A percentile compares a stretch with the other conserved stretches of the same genome.
Conservation (phyloP, 2,113 vertebrate species). For the Danionella cerebrum region DNA sequence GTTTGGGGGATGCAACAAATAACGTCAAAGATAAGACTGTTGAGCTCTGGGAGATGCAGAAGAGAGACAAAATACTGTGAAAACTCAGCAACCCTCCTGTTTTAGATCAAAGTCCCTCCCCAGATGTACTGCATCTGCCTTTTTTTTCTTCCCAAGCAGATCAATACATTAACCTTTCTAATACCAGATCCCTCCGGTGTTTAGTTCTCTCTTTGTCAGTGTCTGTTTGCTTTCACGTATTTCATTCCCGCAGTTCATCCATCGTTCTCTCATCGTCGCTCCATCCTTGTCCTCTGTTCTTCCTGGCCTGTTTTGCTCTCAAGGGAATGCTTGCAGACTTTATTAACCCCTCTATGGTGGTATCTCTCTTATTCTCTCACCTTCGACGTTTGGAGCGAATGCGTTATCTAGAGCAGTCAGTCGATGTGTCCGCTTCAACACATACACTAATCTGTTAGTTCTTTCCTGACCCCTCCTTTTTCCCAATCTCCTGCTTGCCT, state of each 20-base stretch:
- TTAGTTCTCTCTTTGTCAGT: conserved; percentile 46
- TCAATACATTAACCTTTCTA: conserved; percentile 60
- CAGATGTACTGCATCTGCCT: conserved; percentile 16
- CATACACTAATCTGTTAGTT: conserved; percentile 47
- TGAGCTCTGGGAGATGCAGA: neutral
- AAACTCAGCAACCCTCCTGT: neutral
- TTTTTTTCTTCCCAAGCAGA: conserved; percentile 44
- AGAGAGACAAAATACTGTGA: neutral
- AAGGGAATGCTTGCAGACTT: conserved; percentile 35
- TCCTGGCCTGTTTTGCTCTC: conserved; percentile 27
- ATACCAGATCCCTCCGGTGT: conserved; percentile 40
- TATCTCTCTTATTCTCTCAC: conserved; percentile 15
- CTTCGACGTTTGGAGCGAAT: conserved; percentile 27
- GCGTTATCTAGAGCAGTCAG: conserved; percentile 44
- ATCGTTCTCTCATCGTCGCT: conserved; percentile 19
- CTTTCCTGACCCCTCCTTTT: neutral
- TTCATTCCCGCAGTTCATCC: conserved; percentile 8
- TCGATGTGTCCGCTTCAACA: conserved; percentile 51
- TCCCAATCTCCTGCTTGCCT: neutral
- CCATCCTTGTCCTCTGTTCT: conserved; percentile 42
- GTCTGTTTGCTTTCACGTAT: conserved; percentile 27
- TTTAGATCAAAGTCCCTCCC: neutral
- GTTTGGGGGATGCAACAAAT: neutral
- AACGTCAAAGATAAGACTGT: too few relatives aligned
- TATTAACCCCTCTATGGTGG: conserved; percentile 26